Conservation (phyloP, 1,140 invertebrate genomes). For the Magallana angulata region DNA sequence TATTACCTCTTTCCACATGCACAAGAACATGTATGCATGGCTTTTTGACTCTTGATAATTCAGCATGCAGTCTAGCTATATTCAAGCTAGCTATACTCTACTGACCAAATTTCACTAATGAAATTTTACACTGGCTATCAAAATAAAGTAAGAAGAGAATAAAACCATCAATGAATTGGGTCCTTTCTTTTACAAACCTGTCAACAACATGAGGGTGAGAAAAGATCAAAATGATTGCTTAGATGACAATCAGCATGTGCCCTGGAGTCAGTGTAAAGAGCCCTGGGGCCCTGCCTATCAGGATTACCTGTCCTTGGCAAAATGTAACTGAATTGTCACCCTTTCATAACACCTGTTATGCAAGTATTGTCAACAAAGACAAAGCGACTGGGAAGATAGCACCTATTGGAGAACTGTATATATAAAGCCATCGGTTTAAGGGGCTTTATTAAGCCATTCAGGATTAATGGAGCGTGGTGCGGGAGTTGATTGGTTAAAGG, state of each 20-base stretch:
- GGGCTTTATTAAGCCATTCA: background rate
- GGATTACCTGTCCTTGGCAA: slow-evolving; percentile 2
- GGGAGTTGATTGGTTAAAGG: background rate
- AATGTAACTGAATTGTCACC: slow-evolving; percentile 18
- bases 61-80: background rate
- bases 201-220: background rate
- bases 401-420: background rate
- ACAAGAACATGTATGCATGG: background rate
- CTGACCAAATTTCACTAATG: background rate
- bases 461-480: background rate
- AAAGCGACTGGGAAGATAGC: background rate
- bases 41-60: background rate
- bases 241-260: background rate
- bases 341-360: slow-evolving; percentile 20
- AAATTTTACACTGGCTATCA: background rate
- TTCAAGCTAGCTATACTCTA: background rate
- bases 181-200: slow-evolving; percentile 10
- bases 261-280: background rate
- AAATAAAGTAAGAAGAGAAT: background rate
- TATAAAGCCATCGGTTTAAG: background rate
- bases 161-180: background rate
- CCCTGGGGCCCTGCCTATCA: background rate
- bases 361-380: background rate
- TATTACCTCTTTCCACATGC: background rate
- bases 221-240: background rate